phyloP scores from a whole-genome alignment of 2,797 vertebrate species.

The Hyperoplus lanceolatus region DNA sequence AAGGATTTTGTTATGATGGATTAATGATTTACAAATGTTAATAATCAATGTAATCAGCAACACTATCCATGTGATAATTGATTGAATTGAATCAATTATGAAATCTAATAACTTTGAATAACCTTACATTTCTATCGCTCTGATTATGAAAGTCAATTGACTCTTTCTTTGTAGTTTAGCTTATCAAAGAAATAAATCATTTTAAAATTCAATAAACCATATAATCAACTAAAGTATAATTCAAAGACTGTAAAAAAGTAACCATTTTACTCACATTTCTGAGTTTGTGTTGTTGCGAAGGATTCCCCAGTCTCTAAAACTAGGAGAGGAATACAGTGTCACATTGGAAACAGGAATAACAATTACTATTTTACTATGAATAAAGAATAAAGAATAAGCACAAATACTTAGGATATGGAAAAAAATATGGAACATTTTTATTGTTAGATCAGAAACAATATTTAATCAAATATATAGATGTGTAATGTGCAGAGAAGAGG shows the following conservation, averaged over 20 bases:
- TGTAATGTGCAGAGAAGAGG: neutral
- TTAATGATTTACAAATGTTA: neutral
- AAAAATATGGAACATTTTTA: neutral
- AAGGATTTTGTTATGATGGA: neutral
- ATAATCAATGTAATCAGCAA: neutral
- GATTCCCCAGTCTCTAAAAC: slow-evolving; percentile 48
- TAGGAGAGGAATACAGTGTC: slow-evolving; percentile 16
- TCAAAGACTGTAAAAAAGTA: neutral
- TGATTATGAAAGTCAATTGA: neutral
- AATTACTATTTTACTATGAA: neutral
- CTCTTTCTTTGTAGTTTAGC: neutral
- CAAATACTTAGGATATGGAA: neutral
- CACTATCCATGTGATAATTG: neutral
- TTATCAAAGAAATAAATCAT: no score
- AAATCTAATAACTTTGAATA: neutral
- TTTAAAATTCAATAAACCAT: neutral
- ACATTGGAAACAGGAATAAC: neutral
- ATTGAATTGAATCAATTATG: neutral
- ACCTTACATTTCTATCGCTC: no score
- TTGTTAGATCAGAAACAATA: neutral
- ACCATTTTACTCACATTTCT: slow-evolving; percentile 60
- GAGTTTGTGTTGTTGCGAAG: slow-evolving; percentile 26
- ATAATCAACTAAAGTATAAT: neutral
- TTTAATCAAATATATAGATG: neutral
- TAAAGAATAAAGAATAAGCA: neutral